Evolutionary conservation across 1,140 invertebrate species (phyloP).

Genomic region (Bombus superbus): DNA sequence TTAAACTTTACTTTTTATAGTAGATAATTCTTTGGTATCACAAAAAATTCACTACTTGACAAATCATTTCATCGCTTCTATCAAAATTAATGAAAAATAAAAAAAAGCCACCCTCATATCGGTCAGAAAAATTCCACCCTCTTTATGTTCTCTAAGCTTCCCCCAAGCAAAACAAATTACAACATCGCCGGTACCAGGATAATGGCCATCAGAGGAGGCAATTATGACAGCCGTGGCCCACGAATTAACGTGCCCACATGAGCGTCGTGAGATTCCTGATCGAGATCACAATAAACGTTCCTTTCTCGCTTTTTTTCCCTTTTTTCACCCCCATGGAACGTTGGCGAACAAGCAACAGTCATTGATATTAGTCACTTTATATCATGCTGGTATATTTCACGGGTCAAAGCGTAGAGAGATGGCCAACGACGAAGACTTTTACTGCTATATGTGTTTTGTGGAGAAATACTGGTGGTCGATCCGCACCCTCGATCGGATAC

Average conservation of each 20-base stretch:
- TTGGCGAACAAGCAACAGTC: background rate
- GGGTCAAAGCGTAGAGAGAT: constrained; percentile 40
- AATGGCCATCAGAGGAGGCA: background rate
- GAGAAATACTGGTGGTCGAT: background rate
- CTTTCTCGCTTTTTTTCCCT: background rate
- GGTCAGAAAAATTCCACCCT: background rate
- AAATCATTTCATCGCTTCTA: too few species aligned
- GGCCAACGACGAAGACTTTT: background rate
- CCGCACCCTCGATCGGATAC: background rate
- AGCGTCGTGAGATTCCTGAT: constrained; percentile 27
- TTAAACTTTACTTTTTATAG: too few species aligned
- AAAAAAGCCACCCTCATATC: background rate
- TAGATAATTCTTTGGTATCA: too few species aligned
- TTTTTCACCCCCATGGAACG: constrained; percentile 42
- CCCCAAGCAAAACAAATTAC: background rate
- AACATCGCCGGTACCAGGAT: background rate
- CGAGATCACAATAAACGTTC: constrained; percentile 35
- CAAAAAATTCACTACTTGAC: too few species aligned
- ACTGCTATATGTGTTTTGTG: background rate
- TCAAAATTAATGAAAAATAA: background rate
- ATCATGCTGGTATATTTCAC: constrained; percentile 54
- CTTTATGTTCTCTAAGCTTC: background rate
- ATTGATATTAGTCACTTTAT: constrained; percentile 43
- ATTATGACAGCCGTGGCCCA: constrained; percentile 9
- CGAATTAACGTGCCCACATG: constrained; percentile 50